Evolutionary conservation across 2,888 invertebrate species (phyloP).

Genomic region (Heliconius ethilla): DNA sequence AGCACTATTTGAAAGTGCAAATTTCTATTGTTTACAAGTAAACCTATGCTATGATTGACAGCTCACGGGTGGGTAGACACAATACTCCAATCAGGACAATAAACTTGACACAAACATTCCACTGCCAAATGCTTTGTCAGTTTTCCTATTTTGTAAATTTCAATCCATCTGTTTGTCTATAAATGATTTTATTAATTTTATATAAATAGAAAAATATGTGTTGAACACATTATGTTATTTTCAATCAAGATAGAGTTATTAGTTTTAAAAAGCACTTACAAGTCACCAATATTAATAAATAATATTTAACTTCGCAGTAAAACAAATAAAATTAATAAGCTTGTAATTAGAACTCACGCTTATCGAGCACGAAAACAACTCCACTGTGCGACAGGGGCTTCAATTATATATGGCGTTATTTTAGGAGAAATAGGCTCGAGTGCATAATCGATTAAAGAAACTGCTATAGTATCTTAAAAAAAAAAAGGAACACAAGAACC

Average conservation of each 20-base stretch:
- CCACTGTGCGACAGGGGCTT: not conserved
- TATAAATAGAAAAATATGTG: not conserved
- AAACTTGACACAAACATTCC: slow-evolving; percentile 50
- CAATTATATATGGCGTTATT: not conserved
- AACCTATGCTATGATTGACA: slow-evolving; percentile 72
- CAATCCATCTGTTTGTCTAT: slow-evolving; percentile 21
- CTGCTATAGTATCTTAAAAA: not conserved
- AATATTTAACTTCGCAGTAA: not conserved
- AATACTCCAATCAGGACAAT: slow-evolving; percentile 64
- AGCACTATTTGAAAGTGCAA: slow-evolving; percentile 46
- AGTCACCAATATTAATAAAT: too few species aligned
- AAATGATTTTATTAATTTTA: not conserved
- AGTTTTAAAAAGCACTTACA: too few species aligned
- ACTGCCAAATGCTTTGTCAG: slow-evolving; percentile 42
- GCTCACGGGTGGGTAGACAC: slow-evolving; percentile 62
- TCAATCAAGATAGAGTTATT: too few species aligned
- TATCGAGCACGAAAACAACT: not conserved
- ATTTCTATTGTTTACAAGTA: slow-evolving; percentile 68
- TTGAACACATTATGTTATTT: not conserved
- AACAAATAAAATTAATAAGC: not conserved
- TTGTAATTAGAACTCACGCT: not conserved
- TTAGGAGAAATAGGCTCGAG: not conserved
- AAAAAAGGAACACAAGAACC: not conserved
- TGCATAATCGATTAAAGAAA: not conserved
- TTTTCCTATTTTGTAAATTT: slow-evolving; percentile 23